These are phyloP conservation scores for Chironomus riparius DNA, from an alignment of 2,888 invertebrate species.

Conservation along the genomic window DNA sequence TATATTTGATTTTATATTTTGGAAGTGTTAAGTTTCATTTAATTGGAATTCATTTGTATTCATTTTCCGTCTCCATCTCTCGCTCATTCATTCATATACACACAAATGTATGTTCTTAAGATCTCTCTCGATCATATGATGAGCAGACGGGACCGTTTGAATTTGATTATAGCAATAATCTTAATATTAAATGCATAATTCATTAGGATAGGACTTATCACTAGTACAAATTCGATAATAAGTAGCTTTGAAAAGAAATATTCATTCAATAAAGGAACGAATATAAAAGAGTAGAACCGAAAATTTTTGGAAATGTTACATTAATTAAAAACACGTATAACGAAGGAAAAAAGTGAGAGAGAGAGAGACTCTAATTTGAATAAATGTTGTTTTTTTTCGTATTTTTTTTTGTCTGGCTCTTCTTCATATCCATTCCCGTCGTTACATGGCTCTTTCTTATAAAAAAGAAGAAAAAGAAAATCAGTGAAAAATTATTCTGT, in stretches of 20 bases:
- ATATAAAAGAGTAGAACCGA: neutral
- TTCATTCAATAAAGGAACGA: neutral
- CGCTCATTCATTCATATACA: neutral
- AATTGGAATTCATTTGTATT: conserved; percentile 18
- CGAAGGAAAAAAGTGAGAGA: neutral
- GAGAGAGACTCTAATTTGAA: conserved; percentile 10
- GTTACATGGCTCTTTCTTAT: neutral
- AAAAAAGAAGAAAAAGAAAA: neutral
- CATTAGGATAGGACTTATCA: neutral
- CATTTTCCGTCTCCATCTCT: neutral
- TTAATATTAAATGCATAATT: neutral
- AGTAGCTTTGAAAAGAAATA: neutral
- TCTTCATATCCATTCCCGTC: neutral
- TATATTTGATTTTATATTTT: neutral
- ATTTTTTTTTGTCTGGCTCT: neutral
- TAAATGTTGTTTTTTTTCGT: neutral
- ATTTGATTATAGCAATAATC: neutral
- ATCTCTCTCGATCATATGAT: too few relatives aligned
- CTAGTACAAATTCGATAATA: neutral
- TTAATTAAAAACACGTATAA: conserved; percentile 15
- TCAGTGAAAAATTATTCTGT: conserved; percentile 13
- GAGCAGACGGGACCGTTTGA: too few relatives aligned
- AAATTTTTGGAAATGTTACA: neutral
- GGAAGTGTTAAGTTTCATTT: conserved; percentile 20
- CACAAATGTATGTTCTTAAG: too few relatives aligned